Evolutionary conservation across 2,888 invertebrate genomes (phyloP), one percentile per base, ranked within the genome.

Genomic region (Leptopilina myrica): DNA sequence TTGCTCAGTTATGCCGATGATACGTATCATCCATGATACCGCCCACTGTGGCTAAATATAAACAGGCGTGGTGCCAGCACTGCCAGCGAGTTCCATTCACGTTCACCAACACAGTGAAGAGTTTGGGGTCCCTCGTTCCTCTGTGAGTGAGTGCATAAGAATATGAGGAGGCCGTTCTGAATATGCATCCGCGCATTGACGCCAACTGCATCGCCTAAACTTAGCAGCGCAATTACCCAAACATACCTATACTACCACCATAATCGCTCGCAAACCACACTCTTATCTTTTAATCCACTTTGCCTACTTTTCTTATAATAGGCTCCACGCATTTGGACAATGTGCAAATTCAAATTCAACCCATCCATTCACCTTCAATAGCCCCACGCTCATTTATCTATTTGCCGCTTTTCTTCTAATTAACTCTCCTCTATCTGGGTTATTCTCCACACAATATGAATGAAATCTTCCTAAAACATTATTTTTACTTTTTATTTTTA

Each of bases 21-120:
- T 91, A 91, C 90, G 91, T 91, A 91, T 91, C 90, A 91, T 91
- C 90, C 90, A 87, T 91, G 91, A 91, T 90, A 91, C 91, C 91
- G 91, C 91, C 91, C 91, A 91, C 91, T 88, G 90, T 87, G 87
- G 90, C 91, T 91, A 91, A 91, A 91, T 91, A 91, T 91, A 91
- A 89, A 89, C 90, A 91, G 91, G 91, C 91, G 89, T 88, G 89
- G 89, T 91, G 91, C 91, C 91, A 91, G 88, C 89, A 85, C 89
- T 91, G 91, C 91, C 91, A 91, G 88, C 89, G 85, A 89, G 90
- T 90, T 90, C 90, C 91, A 91, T 91, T 91, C 91, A 91, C 90
- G 89, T 90, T 88, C 87, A 89, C 90, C 88, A 86, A 81, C 80
- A 82, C 80, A 82, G 80, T 73, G 67, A 83, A 81, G 80, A 82